phyloP scores from a whole-genome alignment of 1,140 invertebrate species.

The Saxidomus purpurata region DNA sequence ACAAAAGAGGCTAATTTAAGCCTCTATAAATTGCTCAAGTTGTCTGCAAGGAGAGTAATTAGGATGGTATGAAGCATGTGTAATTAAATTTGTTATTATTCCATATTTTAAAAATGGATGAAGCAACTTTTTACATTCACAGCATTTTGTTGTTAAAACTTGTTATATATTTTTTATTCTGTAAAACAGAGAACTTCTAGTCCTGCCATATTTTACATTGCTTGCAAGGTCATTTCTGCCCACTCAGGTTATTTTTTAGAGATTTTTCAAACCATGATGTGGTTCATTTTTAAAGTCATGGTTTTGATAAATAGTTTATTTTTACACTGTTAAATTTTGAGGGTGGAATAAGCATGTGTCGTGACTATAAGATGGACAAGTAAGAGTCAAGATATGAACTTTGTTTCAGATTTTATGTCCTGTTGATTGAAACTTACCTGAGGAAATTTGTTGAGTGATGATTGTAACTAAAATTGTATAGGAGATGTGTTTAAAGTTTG shows the following conservation, averaged over 20 bases:
- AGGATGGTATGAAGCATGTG: background rate
- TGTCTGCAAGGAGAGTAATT: background rate
- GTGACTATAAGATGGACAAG: background rate
- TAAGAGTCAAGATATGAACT: constrained; percentile 25
- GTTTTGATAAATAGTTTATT: constrained; percentile 67
- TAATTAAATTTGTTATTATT: constrained; percentile 7
- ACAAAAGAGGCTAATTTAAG: background rate
- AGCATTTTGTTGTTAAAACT: constrained; percentile 52
- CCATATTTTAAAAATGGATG: background rate
- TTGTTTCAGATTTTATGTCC: background rate
- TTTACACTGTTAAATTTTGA: constrained; percentile 64
- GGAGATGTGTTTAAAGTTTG: background rate
- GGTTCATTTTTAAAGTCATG: constrained; percentile 63
- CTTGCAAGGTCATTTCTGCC: constrained; percentile 57
- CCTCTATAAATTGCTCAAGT: constrained; percentile 3
- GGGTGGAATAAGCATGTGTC: constrained; percentile 47
- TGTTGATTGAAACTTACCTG: background rate
- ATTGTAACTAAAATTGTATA: background rate
- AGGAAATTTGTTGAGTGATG: constrained; percentile 1
- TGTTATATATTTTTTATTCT: constrained; percentile 69
- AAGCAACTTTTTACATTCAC: constrained; percentile 13
- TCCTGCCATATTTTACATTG: constrained; percentile 53
- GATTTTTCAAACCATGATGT: constrained; percentile 56
- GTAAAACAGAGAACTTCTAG: constrained; percentile 62
- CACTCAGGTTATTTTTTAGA: constrained; percentile 43